A percentile compares a stretch with the other conserved stretches of the same genome.
These are phyloP conservation scores for Malachius bipustulatus DNA, from an alignment of 2,888 invertebrate species.

Conservation along the genomic window DNA sequence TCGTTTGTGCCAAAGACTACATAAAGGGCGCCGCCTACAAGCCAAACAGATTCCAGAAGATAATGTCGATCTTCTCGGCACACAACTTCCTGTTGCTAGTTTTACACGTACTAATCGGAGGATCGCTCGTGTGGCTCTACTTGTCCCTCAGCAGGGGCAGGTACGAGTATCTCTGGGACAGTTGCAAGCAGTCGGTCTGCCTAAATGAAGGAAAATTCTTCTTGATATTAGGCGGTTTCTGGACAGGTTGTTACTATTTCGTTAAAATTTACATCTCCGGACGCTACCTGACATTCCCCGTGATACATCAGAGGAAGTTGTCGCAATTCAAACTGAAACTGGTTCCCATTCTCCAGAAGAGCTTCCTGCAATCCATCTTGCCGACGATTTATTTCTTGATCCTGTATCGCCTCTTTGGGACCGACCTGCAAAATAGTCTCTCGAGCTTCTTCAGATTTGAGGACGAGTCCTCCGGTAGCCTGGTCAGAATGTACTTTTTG, in stretches of 20 bases:
- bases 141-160: constrained; percentile 50
- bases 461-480: constrained; percentile 41
- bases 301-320: constrained; percentile 58
- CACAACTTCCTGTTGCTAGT: constrained; percentile 45
- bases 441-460: constrained; percentile 43
- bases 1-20: constrained; percentile 58
- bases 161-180: constrained; percentile 42
- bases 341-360: constrained; percentile 43
- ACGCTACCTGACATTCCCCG: constrained; percentile 51
- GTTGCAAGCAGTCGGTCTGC: constrained; percentile 43
- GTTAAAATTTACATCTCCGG: constrained; percentile 44
- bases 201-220: constrained; percentile 57
- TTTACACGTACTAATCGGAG: constrained; percentile 52
- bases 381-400: constrained; percentile 51
- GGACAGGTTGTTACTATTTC: constrained; percentile 53
- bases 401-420: constrained; percentile 51
- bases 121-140: constrained; percentile 56
- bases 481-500: constrained; percentile 42
- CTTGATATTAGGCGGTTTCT: constrained; percentile 53
- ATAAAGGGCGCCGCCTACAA: constrained; percentile 48
- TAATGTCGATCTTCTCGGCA: constrained; percentile 48
- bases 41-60: constrained; percentile 54
- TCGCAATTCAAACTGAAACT: constrained; percentile 51
- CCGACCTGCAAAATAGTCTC: constrained; percentile 41
- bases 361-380: constrained; percentile 46